Evolutionary conservation across 2,113 vertebrate species (phyloP).

Genomic region (Scalopus aquaticus): DNA sequence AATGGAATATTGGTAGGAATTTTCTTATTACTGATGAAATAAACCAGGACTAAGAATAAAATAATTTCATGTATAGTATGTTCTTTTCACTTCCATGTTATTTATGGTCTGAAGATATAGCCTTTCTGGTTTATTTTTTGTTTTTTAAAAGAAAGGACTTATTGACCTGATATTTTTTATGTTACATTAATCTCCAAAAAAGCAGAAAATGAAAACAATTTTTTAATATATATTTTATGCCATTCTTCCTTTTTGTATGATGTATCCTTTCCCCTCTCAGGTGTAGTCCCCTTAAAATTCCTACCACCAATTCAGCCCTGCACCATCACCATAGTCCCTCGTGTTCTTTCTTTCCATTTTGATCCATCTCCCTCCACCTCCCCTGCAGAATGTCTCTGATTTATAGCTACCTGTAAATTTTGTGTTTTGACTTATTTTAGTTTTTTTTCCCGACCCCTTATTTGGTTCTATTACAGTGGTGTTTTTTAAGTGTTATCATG

Average conservation of each 20-base stretch:
- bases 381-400: too few relatives aligned
- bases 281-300: too few relatives aligned
- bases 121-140: not conserved
- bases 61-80: not conserved
- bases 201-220: not conserved
- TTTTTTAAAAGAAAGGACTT: not conserved
- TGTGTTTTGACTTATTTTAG: too few relatives aligned
- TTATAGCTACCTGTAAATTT: too few relatives aligned
- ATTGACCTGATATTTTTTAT: not conserved
- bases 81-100: constrained; percentile 16
- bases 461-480: not conserved
- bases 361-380: too few relatives aligned
- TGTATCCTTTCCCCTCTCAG: too few relatives aligned
- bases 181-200: not conserved
- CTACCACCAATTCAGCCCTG: too few relatives aligned
- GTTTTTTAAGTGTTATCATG: not conserved
- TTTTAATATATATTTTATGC: not conserved
- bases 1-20: constrained; percentile 38
- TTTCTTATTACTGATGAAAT: constrained; percentile 66
- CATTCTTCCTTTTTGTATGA: too few relatives aligned
- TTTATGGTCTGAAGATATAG: not conserved
- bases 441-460: too few relatives aligned
- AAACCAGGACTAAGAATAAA: constrained; percentile 48
- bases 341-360: too few relatives aligned
- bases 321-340: too few relatives aligned